Evolutionary conservation across 2,797 vertebrate genomes (phyloP).

Genomic region (Eospalax fontanierii): DNA sequence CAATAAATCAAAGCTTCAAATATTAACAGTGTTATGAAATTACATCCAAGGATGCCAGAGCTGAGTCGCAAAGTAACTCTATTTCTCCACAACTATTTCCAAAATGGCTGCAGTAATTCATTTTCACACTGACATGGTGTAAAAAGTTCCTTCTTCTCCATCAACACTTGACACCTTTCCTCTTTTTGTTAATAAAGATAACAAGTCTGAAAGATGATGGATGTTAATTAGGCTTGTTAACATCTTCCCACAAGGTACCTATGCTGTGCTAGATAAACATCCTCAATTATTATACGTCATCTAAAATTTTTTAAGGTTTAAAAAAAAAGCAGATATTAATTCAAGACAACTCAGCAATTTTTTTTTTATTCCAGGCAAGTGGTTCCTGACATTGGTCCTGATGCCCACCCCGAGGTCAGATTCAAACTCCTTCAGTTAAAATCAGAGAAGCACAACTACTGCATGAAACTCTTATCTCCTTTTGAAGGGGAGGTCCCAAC

Average conservation of each 20-base stretch:
- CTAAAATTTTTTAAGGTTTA: background rate
- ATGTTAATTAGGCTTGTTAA: no score
- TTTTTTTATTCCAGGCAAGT: background rate
- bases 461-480: background rate
- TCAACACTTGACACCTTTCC: background rate
- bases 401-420: background rate
- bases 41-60: no score
- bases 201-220: background rate
- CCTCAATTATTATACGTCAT: background rate
- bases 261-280: background rate
- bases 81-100: background rate
- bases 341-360: background rate
- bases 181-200: background rate
- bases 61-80: background rate
- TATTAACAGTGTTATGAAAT: background rate
- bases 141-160: background rate
- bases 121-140: fast-evolving
- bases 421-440: background rate
- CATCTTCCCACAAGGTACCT: background rate
- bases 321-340: background rate
- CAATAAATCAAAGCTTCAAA: background rate
- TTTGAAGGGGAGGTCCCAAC: background rate
- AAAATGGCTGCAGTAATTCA: background rate
- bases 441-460: fast-evolving
- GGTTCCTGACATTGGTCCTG: no score